Percentiles rank a stretch among this genome's conserved stretches.
phyloP scores from a whole-genome alignment of 2,797 vertebrate genomes.

The Falco cherrug region DNA sequence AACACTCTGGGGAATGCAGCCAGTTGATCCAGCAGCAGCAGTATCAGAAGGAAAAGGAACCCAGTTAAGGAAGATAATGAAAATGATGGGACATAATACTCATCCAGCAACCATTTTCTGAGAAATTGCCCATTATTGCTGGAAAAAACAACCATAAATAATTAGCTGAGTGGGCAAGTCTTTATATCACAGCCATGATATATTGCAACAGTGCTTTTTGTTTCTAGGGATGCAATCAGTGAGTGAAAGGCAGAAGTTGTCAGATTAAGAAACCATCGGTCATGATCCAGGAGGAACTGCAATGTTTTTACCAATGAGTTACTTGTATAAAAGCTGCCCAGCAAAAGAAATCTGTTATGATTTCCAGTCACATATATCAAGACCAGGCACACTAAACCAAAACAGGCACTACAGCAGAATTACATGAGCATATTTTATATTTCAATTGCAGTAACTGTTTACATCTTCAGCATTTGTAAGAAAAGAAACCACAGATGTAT shows the following conservation, averaged over 20 bases:
- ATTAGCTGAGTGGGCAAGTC: background rate
- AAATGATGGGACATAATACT: background rate
- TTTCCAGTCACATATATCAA: background rate
- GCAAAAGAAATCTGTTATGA: background rate
- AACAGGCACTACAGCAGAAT: background rate
- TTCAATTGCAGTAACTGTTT: background rate
- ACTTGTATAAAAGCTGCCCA: background rate
- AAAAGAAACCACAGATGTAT: background rate
- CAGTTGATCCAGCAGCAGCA: background rate
- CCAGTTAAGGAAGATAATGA: background rate
- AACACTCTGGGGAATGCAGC: background rate
- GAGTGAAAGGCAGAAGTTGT: background rate
- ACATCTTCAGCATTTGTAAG: background rate
- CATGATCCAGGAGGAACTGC: background rate
- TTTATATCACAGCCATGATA: background rate
- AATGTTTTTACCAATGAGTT: background rate
- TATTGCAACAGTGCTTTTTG: background rate
- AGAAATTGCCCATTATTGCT: background rate
- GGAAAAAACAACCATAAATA: background rate
- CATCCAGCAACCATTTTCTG: fast-evolving
- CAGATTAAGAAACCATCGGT: background rate
- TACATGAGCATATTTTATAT: background rate
- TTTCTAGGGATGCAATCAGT: background rate
- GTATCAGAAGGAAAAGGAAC: slow-evolving; percentile 1
- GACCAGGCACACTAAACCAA: background rate